phyloP scores from a whole-genome alignment of 2,797 vertebrate genomes.

The Carduelis carduelis region DNA sequence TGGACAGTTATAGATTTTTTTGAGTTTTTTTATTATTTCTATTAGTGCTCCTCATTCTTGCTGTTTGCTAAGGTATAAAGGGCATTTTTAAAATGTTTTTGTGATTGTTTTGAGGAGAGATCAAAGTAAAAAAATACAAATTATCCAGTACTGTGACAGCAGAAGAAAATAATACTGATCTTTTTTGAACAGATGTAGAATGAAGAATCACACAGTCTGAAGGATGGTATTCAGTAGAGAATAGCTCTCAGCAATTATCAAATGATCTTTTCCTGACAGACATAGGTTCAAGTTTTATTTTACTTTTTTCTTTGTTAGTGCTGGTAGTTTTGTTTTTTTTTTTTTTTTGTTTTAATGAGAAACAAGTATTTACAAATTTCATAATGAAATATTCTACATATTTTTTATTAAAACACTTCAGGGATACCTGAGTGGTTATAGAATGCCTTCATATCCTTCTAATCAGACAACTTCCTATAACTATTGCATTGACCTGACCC shows the following conservation, averaged over 20 bases:
- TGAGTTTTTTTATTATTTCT: background rate
- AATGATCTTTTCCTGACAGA: background rate
- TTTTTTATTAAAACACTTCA: background rate
- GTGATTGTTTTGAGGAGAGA: background rate
- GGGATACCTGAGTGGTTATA: background rate
- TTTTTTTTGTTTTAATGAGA: background rate
- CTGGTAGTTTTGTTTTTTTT: accelerated
- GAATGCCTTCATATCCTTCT: background rate
- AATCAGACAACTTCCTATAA: background rate
- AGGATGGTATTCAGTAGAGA: background rate
- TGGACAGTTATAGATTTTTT: background rate
- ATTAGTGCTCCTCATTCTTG: background rate
- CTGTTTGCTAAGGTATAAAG: background rate
- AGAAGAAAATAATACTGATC: background rate
- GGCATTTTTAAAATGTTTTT: background rate
- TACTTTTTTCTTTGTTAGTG: background rate
- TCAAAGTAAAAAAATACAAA: background rate
- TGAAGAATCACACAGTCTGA: background rate
- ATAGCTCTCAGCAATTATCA: background rate
- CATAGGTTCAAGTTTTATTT: background rate
- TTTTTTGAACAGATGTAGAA: background rate
- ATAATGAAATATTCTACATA: background rate
- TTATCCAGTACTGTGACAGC: background rate
- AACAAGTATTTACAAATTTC: background rate
- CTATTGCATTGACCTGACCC: background rate